Conservation (phyloP, 2,888 invertebrate species). For the Pterostichus madidus region DNA sequence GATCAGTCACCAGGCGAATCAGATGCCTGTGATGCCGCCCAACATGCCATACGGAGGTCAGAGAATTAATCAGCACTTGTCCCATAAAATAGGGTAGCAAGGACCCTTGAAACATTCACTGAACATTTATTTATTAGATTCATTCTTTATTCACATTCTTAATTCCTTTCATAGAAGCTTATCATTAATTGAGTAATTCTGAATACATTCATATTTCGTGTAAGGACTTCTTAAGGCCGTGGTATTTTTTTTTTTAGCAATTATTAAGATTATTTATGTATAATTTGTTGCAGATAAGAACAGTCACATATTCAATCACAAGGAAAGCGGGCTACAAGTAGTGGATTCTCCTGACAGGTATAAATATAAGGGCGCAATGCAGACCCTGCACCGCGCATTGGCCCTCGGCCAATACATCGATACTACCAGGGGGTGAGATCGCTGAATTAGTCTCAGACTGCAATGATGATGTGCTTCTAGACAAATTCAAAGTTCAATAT, state of each 20-base stretch:
- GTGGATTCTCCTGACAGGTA: conserved; percentile 78
- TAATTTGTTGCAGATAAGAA: conserved; percentile 75
- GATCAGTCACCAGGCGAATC: conserved; percentile 73
- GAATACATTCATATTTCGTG: too few relatives aligned
- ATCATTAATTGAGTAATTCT: too few relatives aligned
- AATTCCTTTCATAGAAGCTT: too few relatives aligned
- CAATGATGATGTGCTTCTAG: conserved; percentile 59
- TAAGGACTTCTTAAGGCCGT: too few relatives aligned
- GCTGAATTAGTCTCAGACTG: conserved; percentile 28
- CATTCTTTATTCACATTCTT: too few relatives aligned
- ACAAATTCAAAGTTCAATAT: conserved; percentile 46
- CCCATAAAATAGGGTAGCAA: too few relatives aligned
- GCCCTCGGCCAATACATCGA: conserved; percentile 66
- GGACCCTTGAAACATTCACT: too few relatives aligned
- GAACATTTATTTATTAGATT: too few relatives aligned
- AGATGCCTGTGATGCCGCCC: conserved; percentile 71
- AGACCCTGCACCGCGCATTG: conserved; percentile 74
- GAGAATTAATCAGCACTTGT: too few relatives aligned
- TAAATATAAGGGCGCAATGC: conserved; percentile 76
- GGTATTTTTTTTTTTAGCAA: too few relatives aligned
- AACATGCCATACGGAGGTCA: conserved; percentile 73
- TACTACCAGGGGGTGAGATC: conserved; percentile 69
- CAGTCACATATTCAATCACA: conserved; percentile 87
- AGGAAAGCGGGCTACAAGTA: conserved; percentile 82
- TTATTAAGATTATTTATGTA: too few relatives aligned